Evolutionary conservation across 2,888 invertebrate species (phyloP), one percentile per base, ranked within the genome.

Genomic region (Mechanitis messenoides): DNA sequence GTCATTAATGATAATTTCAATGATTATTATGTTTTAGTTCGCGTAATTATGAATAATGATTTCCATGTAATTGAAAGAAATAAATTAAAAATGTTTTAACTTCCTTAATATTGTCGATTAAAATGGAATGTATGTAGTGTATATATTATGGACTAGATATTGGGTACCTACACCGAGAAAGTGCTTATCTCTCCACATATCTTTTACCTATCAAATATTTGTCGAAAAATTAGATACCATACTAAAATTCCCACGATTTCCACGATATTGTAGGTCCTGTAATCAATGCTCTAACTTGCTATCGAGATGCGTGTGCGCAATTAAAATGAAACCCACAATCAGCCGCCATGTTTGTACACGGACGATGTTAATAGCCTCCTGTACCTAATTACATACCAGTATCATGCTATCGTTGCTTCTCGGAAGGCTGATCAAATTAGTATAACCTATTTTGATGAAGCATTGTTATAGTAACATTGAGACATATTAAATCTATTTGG

Each of bases 321-420:
- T 90, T 90, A 90, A 90, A 88, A 87, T 82, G 85, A 84, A 89
- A 87, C 89, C 89, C 72, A 83, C 88, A 90, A 90, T 90, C 88
- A 90, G 81, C 86, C 83, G 87, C 89, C 89, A 90, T 90, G 90
- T 90, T 90, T 89, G 89, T 89, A 89, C 87, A 87, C 87, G 87
- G 88, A 72, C 85, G 86, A 87, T 87, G 89, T 88, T 89, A 90
- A 89, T 89, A 87, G 87, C 87, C 77, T 79, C 78, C 80, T 81
- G 88, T 90, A 50, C 50, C 50, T 50, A 89, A 90, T 90, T 90
- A 89, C 88, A 88, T 83, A 86, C 81, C 83, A 83, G 83, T 79
- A 84, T 84, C 87, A 86, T 87, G 84, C 79, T 80, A 85, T 83
- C 83, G 83, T 77, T 80, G 78, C 80, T 89, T 89, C 89, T 89